Conservation (phyloP, 1,140 invertebrate species). For the Rhagoletis pomonella region DNA sequence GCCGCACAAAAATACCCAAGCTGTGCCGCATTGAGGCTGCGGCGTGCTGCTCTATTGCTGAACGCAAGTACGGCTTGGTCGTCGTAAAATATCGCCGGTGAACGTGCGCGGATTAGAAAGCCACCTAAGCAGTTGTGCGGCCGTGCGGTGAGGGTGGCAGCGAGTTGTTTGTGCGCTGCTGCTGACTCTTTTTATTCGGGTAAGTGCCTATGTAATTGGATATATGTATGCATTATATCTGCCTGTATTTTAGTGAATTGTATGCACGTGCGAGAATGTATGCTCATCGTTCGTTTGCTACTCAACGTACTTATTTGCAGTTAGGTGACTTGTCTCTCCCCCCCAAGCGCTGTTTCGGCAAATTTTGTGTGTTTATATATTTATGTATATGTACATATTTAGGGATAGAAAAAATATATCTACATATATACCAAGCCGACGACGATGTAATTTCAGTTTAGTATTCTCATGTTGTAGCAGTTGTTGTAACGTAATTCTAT, state of each 20-base stretch:
- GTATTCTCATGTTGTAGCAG: neutral
- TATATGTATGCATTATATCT: neutral
- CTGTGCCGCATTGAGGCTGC: neutral
- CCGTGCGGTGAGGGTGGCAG: neutral
- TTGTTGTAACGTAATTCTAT: neutral
- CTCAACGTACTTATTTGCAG: neutral
- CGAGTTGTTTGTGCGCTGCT: neutral
- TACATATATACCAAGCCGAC: neutral
- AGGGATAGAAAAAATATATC: neutral
- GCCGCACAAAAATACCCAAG: neutral
- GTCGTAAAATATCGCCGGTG: conserved; percentile 37
- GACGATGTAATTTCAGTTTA: conserved; percentile 6
- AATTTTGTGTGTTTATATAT: too few species aligned
- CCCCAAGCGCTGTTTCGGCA: too few species aligned
- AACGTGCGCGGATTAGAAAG: conserved; percentile 51
- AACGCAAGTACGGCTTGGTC: neutral
- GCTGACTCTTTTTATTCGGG: neutral
- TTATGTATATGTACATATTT: too few species aligned
- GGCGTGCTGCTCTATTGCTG: neutral
- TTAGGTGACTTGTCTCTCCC: neutral
- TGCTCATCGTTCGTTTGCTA: neutral
- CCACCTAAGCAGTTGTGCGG: neutral
- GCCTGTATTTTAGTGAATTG: neutral
- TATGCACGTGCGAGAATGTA: neutral
- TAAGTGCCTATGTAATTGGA: neutral